A percentile compares a stretch with the other conserved stretches of the same genome.
phyloP scores from a whole-genome alignment of 1,140 invertebrate genomes.

The Lanistes nyassanus region DNA sequence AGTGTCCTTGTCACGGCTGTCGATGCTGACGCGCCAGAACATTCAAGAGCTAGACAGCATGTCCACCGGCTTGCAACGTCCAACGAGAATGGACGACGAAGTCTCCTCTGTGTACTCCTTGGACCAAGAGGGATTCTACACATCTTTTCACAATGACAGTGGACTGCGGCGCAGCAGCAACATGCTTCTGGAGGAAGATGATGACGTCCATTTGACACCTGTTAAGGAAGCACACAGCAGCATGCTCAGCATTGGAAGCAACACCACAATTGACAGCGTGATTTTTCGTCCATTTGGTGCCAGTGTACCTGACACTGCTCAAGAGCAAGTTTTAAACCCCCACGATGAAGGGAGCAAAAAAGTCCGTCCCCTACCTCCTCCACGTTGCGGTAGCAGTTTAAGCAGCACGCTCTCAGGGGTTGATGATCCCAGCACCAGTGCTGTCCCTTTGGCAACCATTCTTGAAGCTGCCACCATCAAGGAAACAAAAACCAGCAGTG shows the following conservation, averaged over 20 bases:
- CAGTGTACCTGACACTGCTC: conserved; percentile 26
- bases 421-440: conserved; percentile 3
- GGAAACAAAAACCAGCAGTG: conserved; percentile 31
- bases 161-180: conserved; percentile 72
- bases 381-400: conserved; percentile 14
- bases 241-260: conserved; percentile 48
- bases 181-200: conserved; percentile 46
- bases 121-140: conserved; percentile 97
- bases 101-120: conserved; percentile 93
- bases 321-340: background rate
- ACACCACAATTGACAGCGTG: conserved; percentile 49
- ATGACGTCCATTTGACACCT: conserved; percentile 35
- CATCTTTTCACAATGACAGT: conserved; percentile 95
- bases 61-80: conserved; percentile 34
- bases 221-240: conserved; percentile 44
- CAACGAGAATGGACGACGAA: conserved; percentile 77
- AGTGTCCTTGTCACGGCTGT: conserved; percentile 36
- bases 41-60: conserved; percentile 55
- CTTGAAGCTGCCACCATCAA: conserved; percentile 7
- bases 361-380: conserved; percentile 43
- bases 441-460: conserved; percentile 6
- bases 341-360: conserved; percentile 11
- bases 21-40: conserved; percentile 54
- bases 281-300: conserved; percentile 43
- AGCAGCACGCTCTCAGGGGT: conserved; percentile 17